These are phyloP conservation scores for Tiliacea aurago DNA, from an alignment of 2,888 invertebrate genomes.

Conservation along the genomic window DNA sequence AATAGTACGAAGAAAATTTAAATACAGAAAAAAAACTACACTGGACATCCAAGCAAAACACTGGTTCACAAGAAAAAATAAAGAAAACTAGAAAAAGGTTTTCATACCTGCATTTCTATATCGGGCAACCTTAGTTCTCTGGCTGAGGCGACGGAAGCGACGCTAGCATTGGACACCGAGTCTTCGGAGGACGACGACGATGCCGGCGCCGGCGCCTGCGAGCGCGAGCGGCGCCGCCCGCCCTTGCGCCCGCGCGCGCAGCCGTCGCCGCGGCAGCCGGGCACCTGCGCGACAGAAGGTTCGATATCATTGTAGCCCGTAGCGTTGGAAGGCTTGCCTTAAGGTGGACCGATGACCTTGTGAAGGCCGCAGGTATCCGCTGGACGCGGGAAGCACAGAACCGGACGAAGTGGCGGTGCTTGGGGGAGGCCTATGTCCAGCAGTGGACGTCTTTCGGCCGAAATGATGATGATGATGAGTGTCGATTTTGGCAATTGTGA, in stretches of 20 bases:
- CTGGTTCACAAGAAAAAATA: neutral
- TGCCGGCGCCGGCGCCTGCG: slow-evolving; percentile 85
- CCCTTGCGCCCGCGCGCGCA: slow-evolving; percentile 80
- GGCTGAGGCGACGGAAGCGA: slow-evolving; percentile 86
- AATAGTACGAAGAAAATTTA: slow-evolving; percentile 12
- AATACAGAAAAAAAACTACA: slow-evolving; percentile 17
- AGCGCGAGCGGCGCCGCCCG: slow-evolving; percentile 83
- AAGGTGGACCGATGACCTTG: too few relatives aligned
- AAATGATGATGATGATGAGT: too few relatives aligned
- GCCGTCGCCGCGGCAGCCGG: slow-evolving; percentile 79
- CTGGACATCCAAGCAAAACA: slow-evolving; percentile 37
- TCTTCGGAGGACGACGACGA: slow-evolving; percentile 86
- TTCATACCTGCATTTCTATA: slow-evolving; percentile 84
- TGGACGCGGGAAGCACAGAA: too few relatives aligned
- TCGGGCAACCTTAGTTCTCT: slow-evolving; percentile 84
- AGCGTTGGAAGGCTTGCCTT: too few relatives aligned
- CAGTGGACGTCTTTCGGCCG: too few relatives aligned
- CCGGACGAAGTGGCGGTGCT: too few relatives aligned
- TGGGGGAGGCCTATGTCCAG: too few relatives aligned
- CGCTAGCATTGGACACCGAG: slow-evolving; percentile 85
- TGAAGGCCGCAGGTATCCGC: too few relatives aligned
- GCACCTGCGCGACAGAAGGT: slow-evolving; percentile 78
- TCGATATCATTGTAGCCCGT: neutral
- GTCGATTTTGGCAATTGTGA: neutral
- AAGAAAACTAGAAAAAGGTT: neutral